Percentiles rank a stretch among this genome's conserved stretches.
phyloP scores from a whole-genome alignment of 2,797 vertebrate genomes.

The Labeo calbasu region DNA sequence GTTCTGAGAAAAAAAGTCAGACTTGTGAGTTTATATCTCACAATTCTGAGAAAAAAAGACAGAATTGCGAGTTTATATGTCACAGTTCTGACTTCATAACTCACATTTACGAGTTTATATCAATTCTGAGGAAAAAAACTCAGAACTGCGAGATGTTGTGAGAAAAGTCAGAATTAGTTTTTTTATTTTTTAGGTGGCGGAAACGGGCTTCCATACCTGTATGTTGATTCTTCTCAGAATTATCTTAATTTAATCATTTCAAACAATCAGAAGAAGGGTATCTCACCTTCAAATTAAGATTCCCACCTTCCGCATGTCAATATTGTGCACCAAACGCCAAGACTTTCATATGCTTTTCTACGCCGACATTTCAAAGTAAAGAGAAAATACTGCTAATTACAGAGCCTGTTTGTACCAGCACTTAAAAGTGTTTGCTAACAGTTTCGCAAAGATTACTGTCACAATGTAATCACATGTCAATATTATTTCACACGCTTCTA shows the following conservation, averaged over 20 bases:
- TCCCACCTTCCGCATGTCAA: background rate
- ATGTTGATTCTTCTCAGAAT: background rate
- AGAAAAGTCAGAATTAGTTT: too few species aligned
- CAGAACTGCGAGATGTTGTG: too few species aligned
- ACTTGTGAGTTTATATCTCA: too few species aligned
- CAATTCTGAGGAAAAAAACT: too few species aligned
- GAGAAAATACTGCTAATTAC: background rate
- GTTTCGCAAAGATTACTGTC: background rate
- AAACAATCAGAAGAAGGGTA: background rate
- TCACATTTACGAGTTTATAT: too few species aligned
- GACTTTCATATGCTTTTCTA: background rate
- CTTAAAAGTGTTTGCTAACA: background rate
- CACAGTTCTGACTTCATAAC: too few species aligned
- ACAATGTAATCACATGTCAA: background rate
- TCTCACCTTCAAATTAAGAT: background rate
- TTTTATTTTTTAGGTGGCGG: too few species aligned
- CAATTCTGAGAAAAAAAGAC: too few species aligned
- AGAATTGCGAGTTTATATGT: too few species aligned
- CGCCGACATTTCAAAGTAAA: background rate
- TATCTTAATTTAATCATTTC: background rate
- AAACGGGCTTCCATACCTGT: too few species aligned
- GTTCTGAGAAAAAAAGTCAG: too few species aligned
- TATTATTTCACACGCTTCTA: slow-evolving; percentile 14
- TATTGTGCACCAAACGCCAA: background rate
- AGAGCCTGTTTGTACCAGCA: background rate